Evolutionary conservation across 92 coral and sea anemone species (phyloP).

Genomic region (Umimayanthus kanabou): DNA sequence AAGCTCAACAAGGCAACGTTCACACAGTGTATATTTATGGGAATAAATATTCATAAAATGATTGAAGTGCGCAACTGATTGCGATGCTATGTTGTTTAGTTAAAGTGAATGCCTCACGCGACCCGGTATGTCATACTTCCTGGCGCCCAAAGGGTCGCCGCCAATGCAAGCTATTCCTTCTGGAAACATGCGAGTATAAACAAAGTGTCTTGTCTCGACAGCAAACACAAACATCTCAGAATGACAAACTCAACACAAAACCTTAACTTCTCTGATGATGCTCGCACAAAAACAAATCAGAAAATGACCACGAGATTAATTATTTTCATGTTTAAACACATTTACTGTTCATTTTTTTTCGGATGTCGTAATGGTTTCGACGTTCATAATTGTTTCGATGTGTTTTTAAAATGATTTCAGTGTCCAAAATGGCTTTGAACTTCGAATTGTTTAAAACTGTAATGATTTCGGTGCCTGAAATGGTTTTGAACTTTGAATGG

Average conservation of each 20-base stretch:
- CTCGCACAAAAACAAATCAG: neutral
- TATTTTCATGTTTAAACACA: neutral
- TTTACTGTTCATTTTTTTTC: neutral
- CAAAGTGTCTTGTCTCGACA: neutral
- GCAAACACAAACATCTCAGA: neutral
- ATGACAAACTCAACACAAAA: neutral
- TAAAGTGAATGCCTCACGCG: constrained; percentile 1
- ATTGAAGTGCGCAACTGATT: neutral
- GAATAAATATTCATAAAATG: constrained; percentile 6
- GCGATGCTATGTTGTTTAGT: neutral
- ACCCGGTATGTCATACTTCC: neutral
- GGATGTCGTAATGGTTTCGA: no score
- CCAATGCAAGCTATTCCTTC: neutral
- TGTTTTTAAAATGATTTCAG: no score
- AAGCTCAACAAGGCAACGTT: neutral
- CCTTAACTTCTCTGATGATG: neutral
- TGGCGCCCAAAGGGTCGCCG: neutral
- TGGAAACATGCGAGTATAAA: constrained; percentile 7
- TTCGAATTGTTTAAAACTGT: no score
- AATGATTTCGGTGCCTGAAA: no score
- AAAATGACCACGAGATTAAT: neutral
- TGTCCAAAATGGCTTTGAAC: no score
- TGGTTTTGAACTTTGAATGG: no score
- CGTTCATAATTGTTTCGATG: neutral
- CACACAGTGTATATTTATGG: constrained; percentile 6